Conservation (phyloP, 1,140 invertebrate species). For the Oncopeltus fasciatus region DNA sequence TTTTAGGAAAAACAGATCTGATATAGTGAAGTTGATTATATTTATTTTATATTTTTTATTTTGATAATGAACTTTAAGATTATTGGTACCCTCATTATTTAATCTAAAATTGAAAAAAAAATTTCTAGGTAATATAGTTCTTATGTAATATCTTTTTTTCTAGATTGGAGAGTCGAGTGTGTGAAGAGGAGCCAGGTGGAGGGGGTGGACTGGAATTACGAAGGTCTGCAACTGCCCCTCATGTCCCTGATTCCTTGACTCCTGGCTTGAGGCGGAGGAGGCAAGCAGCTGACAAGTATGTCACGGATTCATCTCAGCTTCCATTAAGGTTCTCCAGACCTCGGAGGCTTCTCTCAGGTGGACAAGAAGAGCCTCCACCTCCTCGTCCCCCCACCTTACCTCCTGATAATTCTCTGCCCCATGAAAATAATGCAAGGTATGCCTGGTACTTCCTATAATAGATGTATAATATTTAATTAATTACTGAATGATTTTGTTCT, state of each 20-base stretch:
- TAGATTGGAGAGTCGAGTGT: not conserved
- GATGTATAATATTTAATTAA: too few species aligned
- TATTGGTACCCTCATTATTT: not conserved
- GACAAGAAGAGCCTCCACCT: not conserved
- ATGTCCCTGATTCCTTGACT: slow-evolving; percentile 29
- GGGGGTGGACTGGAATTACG: slow-evolving; percentile 21
- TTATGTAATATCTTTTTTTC: not conserved
- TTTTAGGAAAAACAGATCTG: too few species aligned
- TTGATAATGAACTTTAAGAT: not conserved
- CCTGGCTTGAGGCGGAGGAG: slow-evolving; percentile 53
- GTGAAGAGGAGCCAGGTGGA: not conserved
- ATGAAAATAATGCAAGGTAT: slow-evolving; percentile 11
- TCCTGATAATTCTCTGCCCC: not conserved
- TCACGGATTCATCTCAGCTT: slow-evolving; percentile 53
- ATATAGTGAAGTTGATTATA: not conserved
- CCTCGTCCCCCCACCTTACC: not conserved
- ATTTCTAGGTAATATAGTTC: not conserved
- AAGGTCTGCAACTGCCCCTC: slow-evolving; percentile 32
- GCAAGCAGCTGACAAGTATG: slow-evolving; percentile 53
- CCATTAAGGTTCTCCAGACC: slow-evolving; percentile 56
- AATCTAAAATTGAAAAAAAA: not conserved
- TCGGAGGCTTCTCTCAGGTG: slow-evolving; percentile 1
- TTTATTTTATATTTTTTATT: not conserved
- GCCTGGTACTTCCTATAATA: too few species aligned
- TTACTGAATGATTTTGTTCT: too few species aligned